A percentile compares a stretch with the other conserved stretches of the same genome.
Evolutionary conservation across 2,797 vertebrate genomes (phyloP).

Genomic region (Podargus strigoides): DNA sequence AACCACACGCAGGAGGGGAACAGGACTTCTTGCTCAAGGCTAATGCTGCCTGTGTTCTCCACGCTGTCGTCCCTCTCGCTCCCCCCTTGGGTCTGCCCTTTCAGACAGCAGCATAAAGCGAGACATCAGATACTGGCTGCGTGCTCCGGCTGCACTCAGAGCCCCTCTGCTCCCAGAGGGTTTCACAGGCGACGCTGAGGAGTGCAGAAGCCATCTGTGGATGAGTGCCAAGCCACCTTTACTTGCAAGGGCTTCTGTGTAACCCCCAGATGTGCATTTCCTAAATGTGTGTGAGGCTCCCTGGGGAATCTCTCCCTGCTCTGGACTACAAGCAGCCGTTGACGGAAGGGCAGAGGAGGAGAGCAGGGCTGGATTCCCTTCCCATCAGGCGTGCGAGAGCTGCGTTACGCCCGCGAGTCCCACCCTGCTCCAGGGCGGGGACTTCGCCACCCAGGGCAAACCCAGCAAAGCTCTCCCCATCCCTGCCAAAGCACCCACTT

Average conservation of each 20-base stretch:
- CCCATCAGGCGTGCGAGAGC: not conserved
- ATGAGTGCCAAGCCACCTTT: not conserved
- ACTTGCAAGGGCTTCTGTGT: too few relatives aligned
- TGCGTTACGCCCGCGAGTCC: not conserved
- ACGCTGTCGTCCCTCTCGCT: not conserved
- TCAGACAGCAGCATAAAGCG: not conserved
- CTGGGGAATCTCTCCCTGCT: not conserved
- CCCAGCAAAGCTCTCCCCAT: rapidly evolving
- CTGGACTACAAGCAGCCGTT: not conserved
- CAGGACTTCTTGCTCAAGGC: not conserved
- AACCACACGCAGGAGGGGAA: rapidly evolving
- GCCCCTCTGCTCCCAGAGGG: not conserved
- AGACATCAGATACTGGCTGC: rapidly evolving
- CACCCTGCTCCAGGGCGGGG: conserved; percentile 17
- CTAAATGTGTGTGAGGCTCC: rapidly evolving
- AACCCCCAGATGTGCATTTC: rapidly evolving
- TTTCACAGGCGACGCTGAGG: not conserved
- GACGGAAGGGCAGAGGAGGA: not conserved
- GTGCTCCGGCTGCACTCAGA: not conserved
- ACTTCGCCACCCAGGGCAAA: not conserved
- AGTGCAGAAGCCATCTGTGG: not conserved
- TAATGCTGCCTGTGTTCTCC: not conserved
- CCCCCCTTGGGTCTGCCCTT: not conserved
- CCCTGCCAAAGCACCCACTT: not conserved
- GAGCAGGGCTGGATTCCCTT: not conserved